phyloP scores from a whole-genome alignment of 2,888 invertebrate genomes.

The Carpatolechia fugitivella region DNA sequence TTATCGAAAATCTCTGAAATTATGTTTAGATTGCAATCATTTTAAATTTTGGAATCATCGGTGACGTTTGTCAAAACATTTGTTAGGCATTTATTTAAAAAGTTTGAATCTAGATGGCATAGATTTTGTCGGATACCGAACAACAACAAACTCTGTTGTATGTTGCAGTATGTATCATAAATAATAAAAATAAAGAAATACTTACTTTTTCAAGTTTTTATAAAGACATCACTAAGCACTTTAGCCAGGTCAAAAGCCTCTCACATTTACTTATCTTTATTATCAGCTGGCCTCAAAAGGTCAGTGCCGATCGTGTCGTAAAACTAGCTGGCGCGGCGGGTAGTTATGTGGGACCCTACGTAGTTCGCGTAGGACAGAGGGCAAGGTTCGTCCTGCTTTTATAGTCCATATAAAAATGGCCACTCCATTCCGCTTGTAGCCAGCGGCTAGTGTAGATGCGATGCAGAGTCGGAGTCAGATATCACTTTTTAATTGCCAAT shows the following conservation, averaged over 20 bases:
- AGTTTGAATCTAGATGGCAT: neutral
- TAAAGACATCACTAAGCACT: too few species aligned
- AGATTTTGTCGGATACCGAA: too few species aligned
- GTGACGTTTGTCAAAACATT: neutral
- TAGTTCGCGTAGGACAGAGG: slow-evolving; percentile 15
- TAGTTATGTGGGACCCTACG: slow-evolving; percentile 10
- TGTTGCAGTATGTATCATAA: too few species aligned
- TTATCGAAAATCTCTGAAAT: too few species aligned
- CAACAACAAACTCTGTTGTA: too few species aligned
- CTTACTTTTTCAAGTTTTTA: too few species aligned
- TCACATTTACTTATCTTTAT: slow-evolving; percentile 11
- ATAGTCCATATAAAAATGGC: slow-evolving; percentile 23
- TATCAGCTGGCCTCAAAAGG: slow-evolving; percentile 21
- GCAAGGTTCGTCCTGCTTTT: slow-evolving; percentile 21
- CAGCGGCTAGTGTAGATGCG: slow-evolving; percentile 10
- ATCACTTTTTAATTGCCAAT: neutral
- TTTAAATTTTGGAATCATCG: neutral
- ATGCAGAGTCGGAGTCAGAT: neutral
- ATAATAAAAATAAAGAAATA: too few species aligned
- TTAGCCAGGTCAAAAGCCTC: neutral
- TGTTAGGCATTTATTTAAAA: neutral
- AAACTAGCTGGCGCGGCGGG: slow-evolving; percentile 23
- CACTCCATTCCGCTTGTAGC: slow-evolving; percentile 21
- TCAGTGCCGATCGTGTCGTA: slow-evolving; percentile 50
- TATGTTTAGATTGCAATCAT: neutral